Percentiles rank a stretch among this genome's conserved stretches.
Conservation (phyloP, 2,797 vertebrate species). For the Novumbra hubbsi region DNA sequence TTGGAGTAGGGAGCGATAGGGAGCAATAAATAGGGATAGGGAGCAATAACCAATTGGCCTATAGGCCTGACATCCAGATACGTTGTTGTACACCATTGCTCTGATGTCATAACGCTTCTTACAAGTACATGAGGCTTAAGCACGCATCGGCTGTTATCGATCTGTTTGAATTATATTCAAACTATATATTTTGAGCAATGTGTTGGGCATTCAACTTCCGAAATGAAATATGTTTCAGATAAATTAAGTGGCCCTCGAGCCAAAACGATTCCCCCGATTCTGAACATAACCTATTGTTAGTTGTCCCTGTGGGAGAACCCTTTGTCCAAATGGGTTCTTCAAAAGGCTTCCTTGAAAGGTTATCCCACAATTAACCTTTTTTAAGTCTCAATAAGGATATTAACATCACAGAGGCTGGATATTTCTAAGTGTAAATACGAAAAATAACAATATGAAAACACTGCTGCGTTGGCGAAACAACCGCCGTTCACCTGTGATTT, state of each 20-base stretch:
- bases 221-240: no score
- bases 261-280: no score
- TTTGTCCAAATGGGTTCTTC: no score
- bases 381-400: neutral
- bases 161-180: neutral
- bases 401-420: neutral
- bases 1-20: neutral
- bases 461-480: neutral
- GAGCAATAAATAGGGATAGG: no score
- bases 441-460: neutral
- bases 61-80: neutral
- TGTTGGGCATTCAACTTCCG: no score
- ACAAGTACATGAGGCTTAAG: neutral
- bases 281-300: no score
- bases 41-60: neutral
- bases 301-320: no score
- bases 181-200: no score
- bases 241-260: no score
- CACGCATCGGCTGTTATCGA: neutral
- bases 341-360: no score
- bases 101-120: neutral
- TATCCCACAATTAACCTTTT: no score
- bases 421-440: neutral
- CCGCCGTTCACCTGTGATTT: no score
- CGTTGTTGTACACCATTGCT: neutral